phyloP scores from a whole-genome alignment of 2,113 vertebrate species.

The Caranx melampygus region DNA sequence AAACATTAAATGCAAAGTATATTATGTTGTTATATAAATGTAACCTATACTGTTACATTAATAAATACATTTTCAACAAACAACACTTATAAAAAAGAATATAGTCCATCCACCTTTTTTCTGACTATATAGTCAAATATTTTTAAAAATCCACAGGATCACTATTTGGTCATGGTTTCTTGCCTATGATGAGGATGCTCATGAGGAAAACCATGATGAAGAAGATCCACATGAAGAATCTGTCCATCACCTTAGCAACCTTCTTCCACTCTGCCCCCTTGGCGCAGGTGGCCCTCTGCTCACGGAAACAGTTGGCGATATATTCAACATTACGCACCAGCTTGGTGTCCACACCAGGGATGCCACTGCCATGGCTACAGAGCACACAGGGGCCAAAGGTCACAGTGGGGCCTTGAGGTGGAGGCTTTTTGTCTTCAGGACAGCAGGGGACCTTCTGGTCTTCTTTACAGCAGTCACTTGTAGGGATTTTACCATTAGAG shows the following conservation, averaged over 20 bases:
- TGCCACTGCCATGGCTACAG: slow-evolving; percentile 61
- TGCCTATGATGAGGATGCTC: slow-evolving; percentile 94
- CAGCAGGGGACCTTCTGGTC: slow-evolving; percentile 64
- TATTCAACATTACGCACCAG: slow-evolving; percentile 92
- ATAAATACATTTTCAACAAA: neutral
- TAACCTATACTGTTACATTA: slow-evolving; percentile 3
- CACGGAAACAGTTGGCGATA: slow-evolving; percentile 92
- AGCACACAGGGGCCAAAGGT: slow-evolving; percentile 86
- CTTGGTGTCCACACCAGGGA: slow-evolving; percentile 66
- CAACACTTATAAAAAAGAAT: slow-evolving; percentile 16
- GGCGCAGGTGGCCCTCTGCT: slow-evolving; percentile 90
- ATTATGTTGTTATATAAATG: slow-evolving; percentile 4
- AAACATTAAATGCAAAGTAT: slow-evolving; percentile 7
- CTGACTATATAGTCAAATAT: slow-evolving; percentile 23
- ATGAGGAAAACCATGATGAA: slow-evolving; percentile 98
- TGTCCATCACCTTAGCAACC: slow-evolving; percentile 97
- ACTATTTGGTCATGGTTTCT: slow-evolving; percentile 81
- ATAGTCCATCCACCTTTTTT: neutral
- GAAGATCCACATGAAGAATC: slow-evolving; percentile 99
- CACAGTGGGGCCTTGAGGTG: slow-evolving; percentile 41
- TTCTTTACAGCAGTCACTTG: slow-evolving; percentile 68
- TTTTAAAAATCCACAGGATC: neutral
- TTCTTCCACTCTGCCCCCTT: slow-evolving; percentile 98
- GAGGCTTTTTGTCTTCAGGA: slow-evolving; percentile 67
- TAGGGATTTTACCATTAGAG: slow-evolving; percentile 72